phyloP scores from a whole-genome alignment of 2,113 vertebrate species.

The Sander vitreus region DNA sequence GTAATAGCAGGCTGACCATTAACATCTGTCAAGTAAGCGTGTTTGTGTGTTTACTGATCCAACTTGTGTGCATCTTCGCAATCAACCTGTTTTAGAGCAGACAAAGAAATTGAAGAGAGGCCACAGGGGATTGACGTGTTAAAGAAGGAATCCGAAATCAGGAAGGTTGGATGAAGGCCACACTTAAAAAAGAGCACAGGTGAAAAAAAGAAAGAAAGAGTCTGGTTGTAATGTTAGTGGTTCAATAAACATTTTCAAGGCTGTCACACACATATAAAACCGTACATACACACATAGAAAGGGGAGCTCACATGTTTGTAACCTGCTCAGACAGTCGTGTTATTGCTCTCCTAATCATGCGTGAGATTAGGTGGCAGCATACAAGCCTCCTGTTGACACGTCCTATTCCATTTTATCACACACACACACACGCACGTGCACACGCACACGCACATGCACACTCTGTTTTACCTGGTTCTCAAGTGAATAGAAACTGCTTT shows the following conservation, averaged over 20 bases:
- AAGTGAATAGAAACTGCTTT: constrained; percentile 58
- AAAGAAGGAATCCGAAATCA: constrained; percentile 3
- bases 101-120: constrained; percentile 26
- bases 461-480: constrained; percentile 32
- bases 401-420: constrained; percentile 53
- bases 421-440: not conserved
- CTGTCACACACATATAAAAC: constrained; percentile 34
- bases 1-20: constrained; percentile 35
- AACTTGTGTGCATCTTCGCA: constrained; percentile 22
- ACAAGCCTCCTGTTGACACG: constrained; percentile 64
- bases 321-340: constrained; percentile 74
- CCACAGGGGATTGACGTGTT: not conserved
- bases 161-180: constrained; percentile 49
- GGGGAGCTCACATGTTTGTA: constrained; percentile 49
- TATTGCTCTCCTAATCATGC: constrained; percentile 79
- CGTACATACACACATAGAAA: not conserved
- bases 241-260: constrained; percentile 54
- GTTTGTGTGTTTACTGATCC: constrained; percentile 39
- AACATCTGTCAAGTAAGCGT: constrained; percentile 49
- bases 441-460: constrained; percentile 3
- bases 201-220: constrained; percentile 7
- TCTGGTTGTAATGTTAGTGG: constrained; percentile 47
- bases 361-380: constrained; percentile 77
- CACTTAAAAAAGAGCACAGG: constrained; percentile 10
- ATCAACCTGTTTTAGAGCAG: constrained; percentile 35